A percentile compares a stretch with the other conserved stretches of the same genome.
These are phyloP conservation scores for Mechanitis messenoides DNA, from an alignment of 2,888 invertebrate genomes.

Conservation along the genomic window DNA sequence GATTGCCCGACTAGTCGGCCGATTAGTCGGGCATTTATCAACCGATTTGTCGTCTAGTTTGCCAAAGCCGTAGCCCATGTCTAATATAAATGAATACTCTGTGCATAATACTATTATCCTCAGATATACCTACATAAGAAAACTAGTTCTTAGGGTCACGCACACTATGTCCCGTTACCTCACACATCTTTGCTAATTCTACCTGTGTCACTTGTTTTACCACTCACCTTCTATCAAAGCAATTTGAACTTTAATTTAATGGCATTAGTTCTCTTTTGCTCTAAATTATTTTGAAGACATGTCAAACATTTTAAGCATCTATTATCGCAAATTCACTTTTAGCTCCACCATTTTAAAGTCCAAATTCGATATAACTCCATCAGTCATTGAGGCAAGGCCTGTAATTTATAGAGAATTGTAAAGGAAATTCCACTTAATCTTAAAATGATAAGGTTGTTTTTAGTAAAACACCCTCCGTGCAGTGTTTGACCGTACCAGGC, in stretches of 20 bases:
- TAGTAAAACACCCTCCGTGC: slow-evolving; percentile 12
- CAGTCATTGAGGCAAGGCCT: slow-evolving; percentile 14
- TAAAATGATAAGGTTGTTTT: slow-evolving; percentile 33
- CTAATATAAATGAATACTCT: not conserved
- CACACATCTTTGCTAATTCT: slow-evolving; percentile 39
- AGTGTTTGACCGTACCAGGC: slow-evolving; percentile 22
- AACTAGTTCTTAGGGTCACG: slow-evolving; percentile 21
- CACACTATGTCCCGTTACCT: slow-evolving; percentile 38
- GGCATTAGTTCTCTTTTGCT: not conserved
- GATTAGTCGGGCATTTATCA: too few relatives aligned
- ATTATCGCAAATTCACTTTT: slow-evolving; percentile 36
- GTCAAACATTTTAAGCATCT: slow-evolving; percentile 6
- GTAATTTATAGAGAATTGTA: slow-evolving; percentile 15
- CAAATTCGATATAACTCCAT: slow-evolving; percentile 36
- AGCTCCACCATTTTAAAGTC: slow-evolving; percentile 39
- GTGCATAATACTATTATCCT: not conserved
- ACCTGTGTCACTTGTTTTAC: slow-evolving; percentile 20
- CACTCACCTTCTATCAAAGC: not conserved
- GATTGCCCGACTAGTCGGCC: too few relatives aligned
- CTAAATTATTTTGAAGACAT: not conserved
- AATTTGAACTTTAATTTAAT: slow-evolving; percentile 9
- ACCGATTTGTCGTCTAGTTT: too few relatives aligned
- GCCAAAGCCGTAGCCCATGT: too few relatives aligned
- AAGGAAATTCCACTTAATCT: slow-evolving; percentile 34
- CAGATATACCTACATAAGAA: slow-evolving; percentile 3